Base-by-base conservation (phyloP, 2,797 vertebrate species). In the Pseudochirops corinnae region DNA sequence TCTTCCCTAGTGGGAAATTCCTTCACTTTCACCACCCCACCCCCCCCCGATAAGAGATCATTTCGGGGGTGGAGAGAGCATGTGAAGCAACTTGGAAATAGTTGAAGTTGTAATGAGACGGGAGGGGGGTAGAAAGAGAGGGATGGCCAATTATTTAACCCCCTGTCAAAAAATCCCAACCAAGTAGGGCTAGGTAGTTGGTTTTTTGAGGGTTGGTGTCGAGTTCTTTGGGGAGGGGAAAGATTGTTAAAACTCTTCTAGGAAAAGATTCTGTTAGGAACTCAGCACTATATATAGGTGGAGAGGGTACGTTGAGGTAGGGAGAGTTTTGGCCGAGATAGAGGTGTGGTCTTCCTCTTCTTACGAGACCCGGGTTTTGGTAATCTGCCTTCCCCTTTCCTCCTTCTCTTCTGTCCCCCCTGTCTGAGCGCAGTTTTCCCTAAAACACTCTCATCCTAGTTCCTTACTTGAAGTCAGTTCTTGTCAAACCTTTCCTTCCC, bases 161-260 rank as follows among this genome's bases (percentile, higher is more conserved):
- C 91, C 91, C 56, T 33, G 31, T 46, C 92, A 62, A 67, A 62
- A 74, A n/a, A 60, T 33, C 31, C 13, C 60, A n/a, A 2, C 16
- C 13, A 74, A 39, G 33, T 74, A 74, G 33, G 12, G 62, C n/a
- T n/a, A n/a, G 14, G 5, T 18, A n/a, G 33, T 74, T 21, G 33
- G 33, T 67, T 67, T 31, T 67, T 67, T 67, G 62, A n/a, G 33
- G 14, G 33, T 74, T 74, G 33, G 33, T 74, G 14, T 74, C 16
- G 13, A n/a, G 90, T 95, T 96, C 46, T 93, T 24, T 39, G 91
- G 53, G 90, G 26, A 1, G 31, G 9, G 93, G n/a, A 50, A 10
- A 29, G 82, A n/a, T 91, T 21, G 33, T 94, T 87, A 93, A 98
- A 97, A 67, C 4, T 62, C 95, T 97, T 96, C 50, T 82, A 92